These are phyloP conservation scores for Apodemus agrarius DNA, from an alignment of 2,797 vertebrate genomes.

Conservation along the genomic window DNA sequence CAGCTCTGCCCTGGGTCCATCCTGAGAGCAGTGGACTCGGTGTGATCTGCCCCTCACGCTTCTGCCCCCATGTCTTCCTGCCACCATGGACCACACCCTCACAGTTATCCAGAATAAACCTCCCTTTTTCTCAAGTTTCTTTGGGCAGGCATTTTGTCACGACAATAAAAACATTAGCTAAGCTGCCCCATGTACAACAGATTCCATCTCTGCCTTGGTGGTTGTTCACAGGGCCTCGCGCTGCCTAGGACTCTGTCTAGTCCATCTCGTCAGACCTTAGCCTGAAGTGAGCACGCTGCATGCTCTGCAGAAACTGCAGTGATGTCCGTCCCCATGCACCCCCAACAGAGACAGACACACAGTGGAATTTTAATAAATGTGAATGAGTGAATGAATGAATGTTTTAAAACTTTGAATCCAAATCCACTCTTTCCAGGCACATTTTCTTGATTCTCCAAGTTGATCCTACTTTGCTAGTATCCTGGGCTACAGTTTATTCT, in stretches of 20 bases:
- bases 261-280: neutral
- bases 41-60: neutral
- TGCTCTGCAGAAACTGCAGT: neutral
- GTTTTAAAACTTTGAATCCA: neutral
- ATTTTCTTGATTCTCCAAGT: neutral
- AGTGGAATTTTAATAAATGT: neutral
- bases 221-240: neutral
- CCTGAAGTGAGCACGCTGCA: no score
- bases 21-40: neutral
- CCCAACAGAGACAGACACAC: neutral
- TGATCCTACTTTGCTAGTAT: neutral
- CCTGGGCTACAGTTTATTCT: neutral
- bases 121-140: neutral
- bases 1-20: neutral
- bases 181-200: rapidly evolving
- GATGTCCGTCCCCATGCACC: neutral
- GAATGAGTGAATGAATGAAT: neutral
- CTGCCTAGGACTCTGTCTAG: neutral
- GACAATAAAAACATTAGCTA: neutral
- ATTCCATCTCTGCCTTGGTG: neutral
- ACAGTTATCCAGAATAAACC: neutral
- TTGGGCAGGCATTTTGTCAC: neutral
- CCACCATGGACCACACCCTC: neutral
- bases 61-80: neutral
- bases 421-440: neutral